Evolutionary conservation across 2,888 invertebrate genomes (phyloP), one percentile per base, ranked within the genome.

Genomic region (Philonicus albiceps): DNA sequence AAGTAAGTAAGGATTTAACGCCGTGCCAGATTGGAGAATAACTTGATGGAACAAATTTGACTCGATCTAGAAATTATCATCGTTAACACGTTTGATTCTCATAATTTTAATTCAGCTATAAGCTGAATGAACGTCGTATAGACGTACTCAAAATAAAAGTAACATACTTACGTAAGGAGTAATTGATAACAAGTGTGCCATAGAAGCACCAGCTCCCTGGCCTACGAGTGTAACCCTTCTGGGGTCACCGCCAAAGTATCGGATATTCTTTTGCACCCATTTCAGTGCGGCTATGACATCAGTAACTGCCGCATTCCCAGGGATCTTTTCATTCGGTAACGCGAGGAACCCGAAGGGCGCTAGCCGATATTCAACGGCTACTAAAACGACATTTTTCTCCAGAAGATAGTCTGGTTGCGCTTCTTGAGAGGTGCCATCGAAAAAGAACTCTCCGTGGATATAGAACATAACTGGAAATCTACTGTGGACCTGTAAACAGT

Each of bases 291-390:
- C 88, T 5, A 93, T 90, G 85, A 93, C 91, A 89, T 94, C 94
- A 40, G 93, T 90, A n/a, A 94, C 89, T 0, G 93, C 94, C 86
- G 93, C 93, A 89, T 94, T 94, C 49, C 94, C 94, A 4, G 94
- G 93, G 64, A 93, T 91, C 13, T 91, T 92, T 13, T 92, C 92
- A 72, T 92, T 93, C 86, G 93, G 91, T 0, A 94, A 92, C 7
- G 93, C 93, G 19, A 94, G 89, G 88, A 94, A 94, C 2, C 94
- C 94, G 30, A 94, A 91, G 0, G 93, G 93, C 0, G 93, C 93
- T 86, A 94, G 89, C 4, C 94, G 91, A 89, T 93, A 94, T 88
- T 93, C 93, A 30, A 93, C 90, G 5, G 92, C 92, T 0, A 93
- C 93, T 37, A 93, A 89, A 1, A 93, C 89, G 3, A 93, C 90